phyloP scores from a whole-genome alignment of 2,113 vertebrate species.

The Anoura caudifer region DNA sequence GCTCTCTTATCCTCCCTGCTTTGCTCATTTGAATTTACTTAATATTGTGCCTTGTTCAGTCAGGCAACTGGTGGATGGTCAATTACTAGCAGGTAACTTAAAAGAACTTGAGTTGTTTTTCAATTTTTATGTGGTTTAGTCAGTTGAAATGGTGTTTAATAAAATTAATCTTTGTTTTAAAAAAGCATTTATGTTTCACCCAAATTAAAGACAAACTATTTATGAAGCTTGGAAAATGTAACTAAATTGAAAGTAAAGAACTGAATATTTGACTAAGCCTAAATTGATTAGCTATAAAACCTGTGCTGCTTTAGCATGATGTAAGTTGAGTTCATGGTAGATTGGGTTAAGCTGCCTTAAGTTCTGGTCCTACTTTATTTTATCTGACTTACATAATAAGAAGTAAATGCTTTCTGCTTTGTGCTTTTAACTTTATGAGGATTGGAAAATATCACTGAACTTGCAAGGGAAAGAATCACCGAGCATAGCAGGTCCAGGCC shows the following conservation, averaged over 20 bases:
- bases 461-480: neutral
- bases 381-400: slow-evolving; percentile 41
- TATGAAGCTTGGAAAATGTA: neutral
- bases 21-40: neutral
- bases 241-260: neutral
- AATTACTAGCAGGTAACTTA: neutral
- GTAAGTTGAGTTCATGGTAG: slow-evolving; percentile 38
- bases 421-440: slow-evolving; percentile 4
- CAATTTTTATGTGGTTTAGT: neutral
- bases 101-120: neutral
- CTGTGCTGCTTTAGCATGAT: neutral
- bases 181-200: neutral
- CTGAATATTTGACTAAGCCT: neutral
- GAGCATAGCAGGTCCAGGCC: slow-evolving; percentile 11
- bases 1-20: neutral
- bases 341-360: slow-evolving; percentile 50
- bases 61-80: neutral
- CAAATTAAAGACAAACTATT: neutral
- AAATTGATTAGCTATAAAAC: neutral
- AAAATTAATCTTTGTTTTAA: neutral
- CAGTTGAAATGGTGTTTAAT: neutral
- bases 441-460: slow-evolving; percentile 49
- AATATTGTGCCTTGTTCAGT: neutral
- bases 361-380: neutral
- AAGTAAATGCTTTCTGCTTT: slow-evolving; percentile 47